Evolutionary conservation across 37 sponge, comb jelly and placozoan genomes (phyloP).

Genomic region (Halichondria panicea): DNA sequence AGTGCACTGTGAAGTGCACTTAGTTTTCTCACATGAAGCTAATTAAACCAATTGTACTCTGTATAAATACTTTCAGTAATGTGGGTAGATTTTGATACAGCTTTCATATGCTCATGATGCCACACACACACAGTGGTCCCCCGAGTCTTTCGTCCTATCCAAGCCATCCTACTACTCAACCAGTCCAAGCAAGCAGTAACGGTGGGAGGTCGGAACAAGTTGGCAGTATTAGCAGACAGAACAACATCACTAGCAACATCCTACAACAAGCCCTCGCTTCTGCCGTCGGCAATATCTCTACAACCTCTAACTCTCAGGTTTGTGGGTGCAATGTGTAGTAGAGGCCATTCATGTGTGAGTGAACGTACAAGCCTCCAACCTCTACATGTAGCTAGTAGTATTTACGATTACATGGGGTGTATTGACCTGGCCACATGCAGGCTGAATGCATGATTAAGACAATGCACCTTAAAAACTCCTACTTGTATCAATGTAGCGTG

Average conservation of each 20-base stretch:
- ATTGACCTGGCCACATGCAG: no score
- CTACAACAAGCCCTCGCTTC: conserved; percentile 30
- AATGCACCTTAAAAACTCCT: no score
- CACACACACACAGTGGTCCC: not conserved
- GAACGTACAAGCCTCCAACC: no score
- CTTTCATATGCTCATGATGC: no score
- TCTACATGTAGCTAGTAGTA: no score
- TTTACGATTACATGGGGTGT: no score
- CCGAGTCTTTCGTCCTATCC: conserved; percentile 13
- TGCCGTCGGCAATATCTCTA: not conserved
- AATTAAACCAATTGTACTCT: conserved; percentile 4
- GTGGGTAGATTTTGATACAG: not conserved
- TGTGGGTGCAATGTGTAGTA: no score
- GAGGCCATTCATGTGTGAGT: no score
- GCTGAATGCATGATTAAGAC: no score
- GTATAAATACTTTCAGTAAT: not conserved
- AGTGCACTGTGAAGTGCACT: no score
- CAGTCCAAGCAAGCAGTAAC: not conserved
- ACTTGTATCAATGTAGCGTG: no score
- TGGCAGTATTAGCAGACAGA: not conserved
- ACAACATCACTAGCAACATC: conserved; percentile 2
- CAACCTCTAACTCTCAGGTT: not conserved
- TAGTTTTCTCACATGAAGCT: no score
- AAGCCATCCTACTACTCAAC: not conserved
- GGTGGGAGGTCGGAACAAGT: not conserved